A percentile compares a stretch with the other conserved stretches of the same genome.
Conservation (phyloP, 2,113 vertebrate species). For the Poeciliopsis prolifica region DNA sequence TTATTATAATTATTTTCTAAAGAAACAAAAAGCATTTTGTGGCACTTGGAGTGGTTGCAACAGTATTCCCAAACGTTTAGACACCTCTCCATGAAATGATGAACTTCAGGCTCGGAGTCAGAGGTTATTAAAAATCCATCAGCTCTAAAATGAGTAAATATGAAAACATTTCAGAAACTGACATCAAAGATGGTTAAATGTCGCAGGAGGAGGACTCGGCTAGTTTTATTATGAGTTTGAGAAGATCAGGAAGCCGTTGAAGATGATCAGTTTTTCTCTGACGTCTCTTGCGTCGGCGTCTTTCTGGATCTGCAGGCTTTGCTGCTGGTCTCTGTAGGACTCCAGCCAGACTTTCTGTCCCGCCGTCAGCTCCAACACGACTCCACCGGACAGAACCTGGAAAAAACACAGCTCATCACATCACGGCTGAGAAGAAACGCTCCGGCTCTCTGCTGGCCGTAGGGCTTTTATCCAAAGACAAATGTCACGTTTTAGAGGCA, state of each 20-base stretch:
- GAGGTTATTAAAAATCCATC: not conserved
- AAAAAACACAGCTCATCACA: slow-evolving; percentile 1
- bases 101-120: not conserved
- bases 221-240: not conserved
- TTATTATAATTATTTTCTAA: too few relatives aligned
- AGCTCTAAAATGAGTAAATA: not conserved
- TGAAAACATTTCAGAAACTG: not conserved
- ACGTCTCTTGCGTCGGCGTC: fast-evolving
- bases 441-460: not conserved
- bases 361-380: slow-evolving; percentile 26
- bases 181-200: not conserved
- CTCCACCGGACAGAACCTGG: slow-evolving; percentile 61
- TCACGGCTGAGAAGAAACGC: too few relatives aligned
- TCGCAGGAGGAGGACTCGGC: not conserved
- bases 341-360: slow-evolving; percentile 51
- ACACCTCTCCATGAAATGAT: too few relatives aligned
- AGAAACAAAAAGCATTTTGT: too few relatives aligned
- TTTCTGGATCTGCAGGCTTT: not conserved
- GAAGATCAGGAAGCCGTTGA: slow-evolving; percentile 66
- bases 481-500: too few relatives aligned
- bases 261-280: slow-evolving; percentile 42
- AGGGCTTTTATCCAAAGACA: too few relatives aligned
- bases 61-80: too few relatives aligned
- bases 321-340: slow-evolving; percentile 17
- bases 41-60: too few relatives aligned